A percentile compares a stretch with the other conserved stretches of the same genome.
phyloP scores from a whole-genome alignment of 2,888 invertebrate genomes.

The Sarcophaga subvicina region DNA sequence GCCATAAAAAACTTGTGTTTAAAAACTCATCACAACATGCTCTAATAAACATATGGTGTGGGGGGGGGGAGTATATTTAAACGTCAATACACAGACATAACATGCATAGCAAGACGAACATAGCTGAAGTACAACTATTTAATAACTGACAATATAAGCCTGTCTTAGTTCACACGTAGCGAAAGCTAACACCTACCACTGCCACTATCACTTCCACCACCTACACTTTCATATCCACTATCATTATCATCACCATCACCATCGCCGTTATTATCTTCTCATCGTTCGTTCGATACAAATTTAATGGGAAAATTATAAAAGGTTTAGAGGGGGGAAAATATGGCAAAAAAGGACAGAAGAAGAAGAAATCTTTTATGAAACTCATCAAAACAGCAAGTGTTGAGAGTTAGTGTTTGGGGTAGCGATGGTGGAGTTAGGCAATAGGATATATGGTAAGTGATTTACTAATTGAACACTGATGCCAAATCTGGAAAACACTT shows the following conservation, averaged over 20 bases:
- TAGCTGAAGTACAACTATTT: slow-evolving; percentile 27
- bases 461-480: slow-evolving; percentile 60
- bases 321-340: slow-evolving; percentile 5
- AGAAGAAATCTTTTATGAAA: not conserved
- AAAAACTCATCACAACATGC: slow-evolving; percentile 14
- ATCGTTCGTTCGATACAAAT: slow-evolving; percentile 6
- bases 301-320: slow-evolving; percentile 40
- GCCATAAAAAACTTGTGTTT: slow-evolving; percentile 31
- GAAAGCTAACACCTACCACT: not conserved
- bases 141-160: slow-evolving; percentile 62
- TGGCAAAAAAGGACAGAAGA: not conserved
- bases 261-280: not conserved
- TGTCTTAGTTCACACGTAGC: slow-evolving; percentile 35
- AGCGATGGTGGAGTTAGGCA: not conserved
- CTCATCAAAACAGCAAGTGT: slow-evolving; percentile 43
- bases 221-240: not conserved
- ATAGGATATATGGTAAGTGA: slow-evolving; percentile 30
- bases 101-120: not conserved
- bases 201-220: not conserved
- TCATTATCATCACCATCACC: not conserved
- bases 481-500: not conserved
- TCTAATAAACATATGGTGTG: not conserved
- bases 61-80: not conserved
- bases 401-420: slow-evolving; percentile 24
- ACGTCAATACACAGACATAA: slow-evolving; percentile 7